Percentiles rank a stretch among this genome's conserved stretches.
phyloP scores from a whole-genome alignment of 2,113 vertebrate genomes.

The Ifrita kowaldi region DNA sequence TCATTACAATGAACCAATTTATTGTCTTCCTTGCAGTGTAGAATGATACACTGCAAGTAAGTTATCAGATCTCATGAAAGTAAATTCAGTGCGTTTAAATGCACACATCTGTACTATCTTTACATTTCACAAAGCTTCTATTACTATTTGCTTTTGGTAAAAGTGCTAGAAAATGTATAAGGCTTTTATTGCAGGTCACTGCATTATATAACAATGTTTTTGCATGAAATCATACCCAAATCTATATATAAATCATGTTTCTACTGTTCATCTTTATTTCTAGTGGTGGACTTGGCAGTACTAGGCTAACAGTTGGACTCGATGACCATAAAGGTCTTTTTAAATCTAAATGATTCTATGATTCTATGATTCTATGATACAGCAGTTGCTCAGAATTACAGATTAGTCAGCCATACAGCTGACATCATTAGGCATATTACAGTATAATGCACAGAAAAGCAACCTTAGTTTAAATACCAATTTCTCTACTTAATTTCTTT shows the following conservation, averaged over 20 bases:
- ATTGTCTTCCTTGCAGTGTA: neutral
- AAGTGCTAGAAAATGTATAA: neutral
- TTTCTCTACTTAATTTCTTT: neutral
- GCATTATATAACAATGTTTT: neutral
- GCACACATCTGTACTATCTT: accelerated
- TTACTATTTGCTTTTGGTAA: neutral
- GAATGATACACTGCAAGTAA: neutral
- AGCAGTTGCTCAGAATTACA: neutral
- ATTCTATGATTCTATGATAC: neutral
- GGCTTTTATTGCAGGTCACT: neutral
- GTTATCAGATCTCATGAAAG: neutral
- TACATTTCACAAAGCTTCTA: neutral
- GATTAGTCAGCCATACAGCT: neutral
- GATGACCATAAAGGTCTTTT: neutral
- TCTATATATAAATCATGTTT: neutral
- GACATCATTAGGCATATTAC: neutral
- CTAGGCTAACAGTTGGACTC: neutral
- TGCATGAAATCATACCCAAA: neutral
- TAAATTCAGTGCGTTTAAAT: neutral
- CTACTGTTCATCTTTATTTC: neutral
- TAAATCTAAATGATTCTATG: neutral
- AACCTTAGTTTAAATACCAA: neutral
- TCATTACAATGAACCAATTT: neutral
- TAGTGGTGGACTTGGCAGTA: neutral
- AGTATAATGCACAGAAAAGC: neutral